phyloP scores from a whole-genome alignment of 1,140 invertebrate genomes.

The Temnothorax curvispinosus region DNA sequence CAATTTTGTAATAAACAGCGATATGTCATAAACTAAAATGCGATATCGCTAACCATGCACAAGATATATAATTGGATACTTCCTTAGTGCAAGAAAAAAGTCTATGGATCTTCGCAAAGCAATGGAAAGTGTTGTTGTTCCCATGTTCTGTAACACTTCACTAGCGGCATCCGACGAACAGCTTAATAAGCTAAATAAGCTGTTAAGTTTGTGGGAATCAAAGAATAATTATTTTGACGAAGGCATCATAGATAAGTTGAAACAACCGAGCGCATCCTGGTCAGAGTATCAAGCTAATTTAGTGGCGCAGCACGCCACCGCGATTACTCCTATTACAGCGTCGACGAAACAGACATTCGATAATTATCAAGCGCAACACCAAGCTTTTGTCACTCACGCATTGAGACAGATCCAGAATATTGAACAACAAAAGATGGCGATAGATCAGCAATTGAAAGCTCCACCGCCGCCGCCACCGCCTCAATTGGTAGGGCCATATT shows the following conservation, averaged over 20 bases:
- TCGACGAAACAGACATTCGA: slow-evolving; percentile 92
- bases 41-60: neutral
- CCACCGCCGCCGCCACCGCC: slow-evolving; percentile 77
- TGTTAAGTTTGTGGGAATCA: slow-evolving; percentile 97
- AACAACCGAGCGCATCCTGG: slow-evolving; percentile 92
- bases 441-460: slow-evolving; percentile 89
- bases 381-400: slow-evolving; percentile 96
- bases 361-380: slow-evolving; percentile 96
- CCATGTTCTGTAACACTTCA: slow-evolving; percentile 98
- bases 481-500: slow-evolving; percentile 73
- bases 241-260: slow-evolving; percentile 93
- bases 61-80: slow-evolving; percentile 73
- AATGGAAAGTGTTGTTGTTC: slow-evolving; percentile 97
- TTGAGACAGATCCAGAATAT: slow-evolving; percentile 94
- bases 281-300: slow-evolving; percentile 94
- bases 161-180: slow-evolving; percentile 94
- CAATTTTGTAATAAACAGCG: neutral
- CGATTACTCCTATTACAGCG: slow-evolving; percentile 91
- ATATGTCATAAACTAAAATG: slow-evolving; percentile 5
- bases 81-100: slow-evolving; percentile 96
- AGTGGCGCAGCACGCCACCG: slow-evolving; percentile 91
- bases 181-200: slow-evolving; percentile 95
- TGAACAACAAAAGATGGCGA: slow-evolving; percentile 91
- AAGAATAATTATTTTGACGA: slow-evolving; percentile 97
- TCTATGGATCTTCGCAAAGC: slow-evolving; percentile 95